Conservation (phyloP, 2,888 invertebrate genomes). For the Cyaniris semiargus region DNA sequence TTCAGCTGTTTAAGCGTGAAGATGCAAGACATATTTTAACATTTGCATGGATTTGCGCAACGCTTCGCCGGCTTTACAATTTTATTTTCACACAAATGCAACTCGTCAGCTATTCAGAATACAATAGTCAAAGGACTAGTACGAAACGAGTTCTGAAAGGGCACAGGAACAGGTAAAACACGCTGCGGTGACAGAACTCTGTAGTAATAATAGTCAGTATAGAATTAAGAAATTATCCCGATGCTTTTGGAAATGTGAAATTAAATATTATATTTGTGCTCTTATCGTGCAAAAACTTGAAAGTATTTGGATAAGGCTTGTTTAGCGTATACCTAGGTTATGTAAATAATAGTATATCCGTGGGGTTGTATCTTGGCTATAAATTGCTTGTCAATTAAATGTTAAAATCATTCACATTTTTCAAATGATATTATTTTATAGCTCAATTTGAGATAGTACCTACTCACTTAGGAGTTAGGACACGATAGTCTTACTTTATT, state of each 20-base stretch:
- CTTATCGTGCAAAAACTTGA: too few relatives aligned
- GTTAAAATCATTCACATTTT: too few relatives aligned
- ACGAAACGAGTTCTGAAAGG: constrained; percentile 14
- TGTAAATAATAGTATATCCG: too few relatives aligned
- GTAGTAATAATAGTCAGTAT: neutral
- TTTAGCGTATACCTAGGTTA: too few relatives aligned
- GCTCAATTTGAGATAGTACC: too few relatives aligned
- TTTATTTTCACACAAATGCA: neutral
- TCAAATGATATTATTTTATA: too few relatives aligned
- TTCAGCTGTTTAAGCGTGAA: neutral
- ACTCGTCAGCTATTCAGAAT: constrained; percentile 6
- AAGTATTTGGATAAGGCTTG: too few relatives aligned
- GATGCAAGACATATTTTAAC: neutral
- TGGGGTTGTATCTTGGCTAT: too few relatives aligned
- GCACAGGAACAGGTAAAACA: constrained; percentile 19
- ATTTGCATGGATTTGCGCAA: neutral
- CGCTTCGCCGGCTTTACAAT: neutral
- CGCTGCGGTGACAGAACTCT: neutral
- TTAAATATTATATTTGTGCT: too few relatives aligned
- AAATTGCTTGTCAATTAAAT: too few relatives aligned
- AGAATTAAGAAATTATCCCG: neutral
- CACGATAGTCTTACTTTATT: neutral
- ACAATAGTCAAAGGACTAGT: constrained; percentile 11
- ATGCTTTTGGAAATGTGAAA: neutral
- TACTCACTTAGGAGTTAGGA: too few relatives aligned